A percentile compares a stretch with the other conserved stretches of the same genome.
phyloP scores from a whole-genome alignment of 2,113 vertebrate genomes.

The Rhinopomastus cyanomelas region DNA sequence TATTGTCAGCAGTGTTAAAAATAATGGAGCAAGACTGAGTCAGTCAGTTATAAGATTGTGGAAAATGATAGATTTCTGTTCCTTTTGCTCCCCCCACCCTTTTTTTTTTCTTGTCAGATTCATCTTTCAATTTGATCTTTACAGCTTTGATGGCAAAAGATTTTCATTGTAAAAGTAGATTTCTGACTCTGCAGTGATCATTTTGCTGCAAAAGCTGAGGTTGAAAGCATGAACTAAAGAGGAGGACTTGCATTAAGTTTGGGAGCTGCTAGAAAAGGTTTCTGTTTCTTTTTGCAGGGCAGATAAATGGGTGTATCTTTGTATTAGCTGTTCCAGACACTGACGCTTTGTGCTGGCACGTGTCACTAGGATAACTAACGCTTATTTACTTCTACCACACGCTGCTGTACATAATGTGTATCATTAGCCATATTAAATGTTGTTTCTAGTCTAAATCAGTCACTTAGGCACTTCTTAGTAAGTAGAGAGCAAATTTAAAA shows the following conservation, averaged over 20 bases:
- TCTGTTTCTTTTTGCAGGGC: background rate
- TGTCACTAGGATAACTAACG: background rate
- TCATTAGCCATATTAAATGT: background rate
- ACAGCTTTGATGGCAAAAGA: slow-evolving; percentile 6
- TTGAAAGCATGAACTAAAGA: background rate
- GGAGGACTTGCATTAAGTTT: background rate
- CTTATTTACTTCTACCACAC: background rate
- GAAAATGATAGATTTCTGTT: background rate
- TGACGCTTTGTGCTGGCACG: background rate
- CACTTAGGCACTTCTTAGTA: background rate
- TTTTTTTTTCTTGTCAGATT: background rate
- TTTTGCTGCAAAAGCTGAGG: background rate
- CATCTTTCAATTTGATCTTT: slow-evolving; percentile 19
- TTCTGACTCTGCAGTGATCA: background rate
- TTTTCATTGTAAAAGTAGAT: background rate
- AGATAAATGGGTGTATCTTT: background rate
- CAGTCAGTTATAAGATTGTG: background rate
- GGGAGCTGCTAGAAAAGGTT: background rate
- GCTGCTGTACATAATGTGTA: background rate
- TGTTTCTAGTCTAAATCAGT: background rate
- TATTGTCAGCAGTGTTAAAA: slow-evolving; percentile 31
- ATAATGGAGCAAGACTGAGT: background rate
- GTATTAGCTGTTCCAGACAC: background rate
- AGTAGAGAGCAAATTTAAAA: background rate
- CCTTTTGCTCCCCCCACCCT: background rate